Evolutionary conservation across 2,797 vertebrate genomes (phyloP).

Genomic region (Acridotheres tristis): DNA sequence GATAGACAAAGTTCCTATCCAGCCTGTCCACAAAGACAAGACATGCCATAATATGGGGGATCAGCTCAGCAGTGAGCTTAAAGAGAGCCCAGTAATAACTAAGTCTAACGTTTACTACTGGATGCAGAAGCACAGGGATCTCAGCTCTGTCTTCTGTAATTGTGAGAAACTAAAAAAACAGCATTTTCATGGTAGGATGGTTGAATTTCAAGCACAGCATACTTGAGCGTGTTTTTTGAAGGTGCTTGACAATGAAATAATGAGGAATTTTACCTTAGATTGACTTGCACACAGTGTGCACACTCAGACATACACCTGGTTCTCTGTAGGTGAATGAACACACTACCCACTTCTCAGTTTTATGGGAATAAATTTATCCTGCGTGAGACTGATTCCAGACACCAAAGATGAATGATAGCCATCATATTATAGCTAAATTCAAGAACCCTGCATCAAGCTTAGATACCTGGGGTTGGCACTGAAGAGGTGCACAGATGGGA

Average conservation of each 20-base stretch:
- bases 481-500: neutral
- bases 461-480: neutral
- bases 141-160: neutral
- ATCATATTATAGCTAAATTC: neutral
- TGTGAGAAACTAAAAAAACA: neutral
- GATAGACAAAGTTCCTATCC: neutral
- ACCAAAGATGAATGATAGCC: neutral
- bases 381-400: neutral
- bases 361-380: neutral
- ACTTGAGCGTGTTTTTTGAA: neutral
- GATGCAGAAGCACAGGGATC: neutral
- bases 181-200: neutral
- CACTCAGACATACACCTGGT: accelerated
- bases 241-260: neutral
- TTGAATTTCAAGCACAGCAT: neutral
- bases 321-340: neutral
- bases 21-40: neutral
- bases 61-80: neutral
- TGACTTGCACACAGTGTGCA: neutral
- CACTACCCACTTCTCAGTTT: neutral
- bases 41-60: neutral
- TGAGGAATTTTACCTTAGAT: neutral
- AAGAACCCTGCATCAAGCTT: neutral
- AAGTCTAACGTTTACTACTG: neutral
- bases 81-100: neutral